Base-by-base conservation (phyloP, 30 jellyfish, hydroid and myxozoan species). In the Pelagia noctiluca region DNA sequence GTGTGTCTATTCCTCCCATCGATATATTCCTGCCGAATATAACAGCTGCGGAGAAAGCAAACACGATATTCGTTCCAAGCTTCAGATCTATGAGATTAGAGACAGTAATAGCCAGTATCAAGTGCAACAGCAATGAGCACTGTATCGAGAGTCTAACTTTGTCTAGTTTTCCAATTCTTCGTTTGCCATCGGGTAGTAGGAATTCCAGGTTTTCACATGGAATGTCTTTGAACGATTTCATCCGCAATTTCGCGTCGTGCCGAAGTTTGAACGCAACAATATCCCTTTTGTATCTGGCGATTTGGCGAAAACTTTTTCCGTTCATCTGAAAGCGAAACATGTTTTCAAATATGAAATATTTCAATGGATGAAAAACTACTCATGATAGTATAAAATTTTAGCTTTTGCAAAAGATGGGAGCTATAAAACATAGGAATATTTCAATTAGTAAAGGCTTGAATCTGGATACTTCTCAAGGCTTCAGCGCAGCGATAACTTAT, bases 141-240 rank as follows among this genome's bases (percentile, higher is more conserved):
- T 88, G 86, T 19, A 69, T 64, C 35, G 63, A 32, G n/a, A 87
- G 62, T 29, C 89, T 88, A 22, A 87, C 53, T 57, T 78, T 87
- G 83, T 87, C 96, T 32, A 76, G 67, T 22, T 32, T 61, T 22
- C 80, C 71, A 83, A 87, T 87, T 49, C 62, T 87, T 18, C 77
- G 29, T 77, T 87, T 87, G 16, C 96, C 96, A 30, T 57, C 91
- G 16, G 96, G 96, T 65, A 87, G 53, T 11, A 87, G 77, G 66
- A 87, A 87, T 42, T 87, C 96, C 11, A 87, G 61, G 61, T 87
- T 87, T 87, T 87, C 96, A 78, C 96, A 87, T 12, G 96, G 91
- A 12, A 87, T 70, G 50, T 87, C 96, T 50, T 87, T 87, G 63
- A 87, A 87, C 33, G 81, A 80, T 69, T 87, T 87, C 35, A 87